Percentiles rank a stretch among this genome's conserved stretches.
phyloP scores from a whole-genome alignment of 2,797 vertebrate genomes.

The Oophaga sylvatica region DNA sequence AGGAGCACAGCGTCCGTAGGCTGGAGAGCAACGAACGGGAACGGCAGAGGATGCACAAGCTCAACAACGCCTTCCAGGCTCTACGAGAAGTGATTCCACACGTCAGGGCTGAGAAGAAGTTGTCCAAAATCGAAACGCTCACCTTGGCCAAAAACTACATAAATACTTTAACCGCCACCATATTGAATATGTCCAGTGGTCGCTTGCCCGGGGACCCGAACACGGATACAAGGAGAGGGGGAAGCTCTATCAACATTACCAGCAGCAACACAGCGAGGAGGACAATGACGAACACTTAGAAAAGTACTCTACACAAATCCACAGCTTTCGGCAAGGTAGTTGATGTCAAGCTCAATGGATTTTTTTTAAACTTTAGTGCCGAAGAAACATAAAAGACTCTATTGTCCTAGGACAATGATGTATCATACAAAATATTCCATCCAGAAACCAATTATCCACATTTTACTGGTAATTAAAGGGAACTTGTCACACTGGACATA shows the following conservation, averaged over 20 bases:
- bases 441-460: neutral
- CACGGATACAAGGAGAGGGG: slow-evolving; percentile 71
- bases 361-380: neutral
- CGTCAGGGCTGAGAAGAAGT: slow-evolving; percentile 91
- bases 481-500: no score
- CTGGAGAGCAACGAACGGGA: slow-evolving; percentile 97
- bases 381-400: slow-evolving; percentile 12
- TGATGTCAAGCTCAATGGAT: slow-evolving; percentile 62
- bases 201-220: slow-evolving; percentile 77
- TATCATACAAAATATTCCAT: slow-evolving; percentile 1
- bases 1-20: slow-evolving; percentile 83
- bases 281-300: slow-evolving; percentile 81
- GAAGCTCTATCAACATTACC: slow-evolving; percentile 86
- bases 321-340: slow-evolving; percentile 80
- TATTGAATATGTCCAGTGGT: slow-evolving; percentile 89
- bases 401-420: slow-evolving; percentile 13
- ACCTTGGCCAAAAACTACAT: slow-evolving; percentile 99
- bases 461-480: neutral
- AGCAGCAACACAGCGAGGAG: slow-evolving; percentile 81
- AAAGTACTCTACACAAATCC: slow-evolving; percentile 84
- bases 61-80: slow-evolving; percentile 97
- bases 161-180: slow-evolving; percentile 90
- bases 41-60: slow-evolving; percentile 97
- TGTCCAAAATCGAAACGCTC: slow-evolving; percentile 98
- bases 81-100: slow-evolving; percentile 94